These are phyloP conservation scores for Chloromyia formosa DNA, from an alignment of 2,888 invertebrate genomes.

Conservation along the genomic window DNA sequence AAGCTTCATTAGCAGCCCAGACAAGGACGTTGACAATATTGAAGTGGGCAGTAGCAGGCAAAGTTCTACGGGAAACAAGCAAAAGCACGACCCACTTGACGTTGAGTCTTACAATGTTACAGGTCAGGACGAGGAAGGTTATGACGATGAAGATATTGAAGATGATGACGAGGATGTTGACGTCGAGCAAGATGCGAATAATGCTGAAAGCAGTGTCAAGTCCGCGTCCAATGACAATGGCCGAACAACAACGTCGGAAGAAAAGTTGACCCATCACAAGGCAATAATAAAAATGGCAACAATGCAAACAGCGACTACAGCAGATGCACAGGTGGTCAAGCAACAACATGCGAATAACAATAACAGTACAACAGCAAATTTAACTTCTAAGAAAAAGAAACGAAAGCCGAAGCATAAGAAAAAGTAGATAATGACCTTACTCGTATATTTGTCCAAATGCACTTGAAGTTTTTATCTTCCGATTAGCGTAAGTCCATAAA, in stretches of 20 bases:
- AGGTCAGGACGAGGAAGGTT: conserved; percentile 40
- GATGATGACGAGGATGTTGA: conserved; percentile 48
- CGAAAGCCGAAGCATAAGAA: conserved; percentile 51
- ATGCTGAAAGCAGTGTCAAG: not conserved
- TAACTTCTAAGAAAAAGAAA: conserved; percentile 50
- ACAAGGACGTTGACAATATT: not conserved
- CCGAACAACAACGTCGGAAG: conserved; percentile 17
- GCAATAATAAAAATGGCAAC: conserved; percentile 33
- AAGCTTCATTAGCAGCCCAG: not conserved
- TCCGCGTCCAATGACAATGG: conserved; percentile 41
- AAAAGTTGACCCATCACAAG: not conserved
- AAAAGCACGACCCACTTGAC: conserved; percentile 8
- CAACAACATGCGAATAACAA: conserved; percentile 22
- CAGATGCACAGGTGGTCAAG: conserved; percentile 28
- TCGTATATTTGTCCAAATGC: not conserved
- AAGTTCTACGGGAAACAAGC: not conserved
- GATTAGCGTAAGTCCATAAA: not conserved
- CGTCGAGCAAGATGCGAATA: conserved; percentile 44
- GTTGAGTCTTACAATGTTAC: conserved; percentile 3
- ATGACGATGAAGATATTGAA: conserved; percentile 44
- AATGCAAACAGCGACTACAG: conserved; percentile 24
- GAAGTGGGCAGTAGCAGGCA: not conserved
- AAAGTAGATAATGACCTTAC: conserved; percentile 44
- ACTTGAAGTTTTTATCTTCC: not conserved
- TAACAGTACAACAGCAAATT: conserved; percentile 32